Conservation (phyloP, 2,797 vertebrate genomes). For the Channallabes apus region DNA sequence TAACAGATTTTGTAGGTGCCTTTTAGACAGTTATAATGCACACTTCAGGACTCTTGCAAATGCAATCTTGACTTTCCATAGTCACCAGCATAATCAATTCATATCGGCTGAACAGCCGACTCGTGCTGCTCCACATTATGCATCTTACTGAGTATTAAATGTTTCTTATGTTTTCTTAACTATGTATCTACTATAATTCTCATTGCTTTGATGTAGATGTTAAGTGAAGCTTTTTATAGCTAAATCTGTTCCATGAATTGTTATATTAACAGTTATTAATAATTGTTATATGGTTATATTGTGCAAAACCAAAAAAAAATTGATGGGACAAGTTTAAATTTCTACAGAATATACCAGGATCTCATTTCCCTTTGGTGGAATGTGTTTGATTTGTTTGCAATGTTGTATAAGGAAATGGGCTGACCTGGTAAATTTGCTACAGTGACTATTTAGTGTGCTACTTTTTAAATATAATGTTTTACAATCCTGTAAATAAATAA, state of each 20-base stretch:
- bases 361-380: too few relatives aligned
- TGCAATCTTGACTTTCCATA: background rate
- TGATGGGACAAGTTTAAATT: background rate
- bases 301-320: background rate
- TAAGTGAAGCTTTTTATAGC: background rate
- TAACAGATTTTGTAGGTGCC: background rate
- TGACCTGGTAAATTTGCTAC: background rate
- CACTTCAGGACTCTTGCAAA: background rate
- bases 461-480: background rate
- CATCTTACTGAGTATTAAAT: background rate
- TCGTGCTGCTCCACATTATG: background rate
- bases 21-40: constrained; percentile 4
- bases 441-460: background rate
- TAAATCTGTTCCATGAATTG: background rate
- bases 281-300: background rate
- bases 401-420: background rate
- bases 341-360: background rate
- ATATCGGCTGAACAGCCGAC: background rate
- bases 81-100: background rate
- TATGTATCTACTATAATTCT: background rate
- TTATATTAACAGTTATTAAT: background rate
- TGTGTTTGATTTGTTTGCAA: background rate
- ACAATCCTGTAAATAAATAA: background rate
- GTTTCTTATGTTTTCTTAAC: background rate
- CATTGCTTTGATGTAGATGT: background rate